Conservation (phyloP, 2,888 invertebrate genomes). For the Eledone cirrhosa region DNA sequence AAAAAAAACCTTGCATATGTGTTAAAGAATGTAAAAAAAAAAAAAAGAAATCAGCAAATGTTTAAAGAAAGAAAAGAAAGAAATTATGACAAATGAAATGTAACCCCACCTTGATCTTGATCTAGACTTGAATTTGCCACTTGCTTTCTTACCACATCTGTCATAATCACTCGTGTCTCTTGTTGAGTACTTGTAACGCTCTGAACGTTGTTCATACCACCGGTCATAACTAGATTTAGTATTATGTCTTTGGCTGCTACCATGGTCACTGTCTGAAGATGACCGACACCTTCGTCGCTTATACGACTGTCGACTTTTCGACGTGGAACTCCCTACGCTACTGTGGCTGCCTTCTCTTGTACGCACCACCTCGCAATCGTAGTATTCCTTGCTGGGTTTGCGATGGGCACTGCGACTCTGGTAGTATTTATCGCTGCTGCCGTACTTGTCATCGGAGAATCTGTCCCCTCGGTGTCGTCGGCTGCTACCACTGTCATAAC, state of each 20-base stretch:
- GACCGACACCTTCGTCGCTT: conserved; percentile 48
- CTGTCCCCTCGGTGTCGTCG: conserved; percentile 20
- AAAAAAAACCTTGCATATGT: too few relatives aligned
- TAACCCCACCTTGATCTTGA: conserved; percentile 60
- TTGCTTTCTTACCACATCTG: conserved; percentile 65
- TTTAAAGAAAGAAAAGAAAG: too few relatives aligned
- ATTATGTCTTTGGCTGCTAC: conserved; percentile 34
- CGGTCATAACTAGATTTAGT: conserved; percentile 12
- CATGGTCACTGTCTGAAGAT: conserved; percentile 49
- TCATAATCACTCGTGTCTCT: conserved; percentile 39
- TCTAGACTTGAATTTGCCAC: conserved; percentile 64
- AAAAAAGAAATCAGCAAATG: background rate
- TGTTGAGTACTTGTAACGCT: conserved; percentile 33
- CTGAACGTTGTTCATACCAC: conserved; percentile 32
- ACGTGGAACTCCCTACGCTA: conserved; percentile 20
- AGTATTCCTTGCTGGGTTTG: conserved; percentile 20
- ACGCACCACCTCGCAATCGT: background rate
- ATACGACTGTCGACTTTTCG: conserved; percentile 41
- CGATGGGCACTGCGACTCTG: conserved; percentile 30
- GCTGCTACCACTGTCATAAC: conserved; percentile 30
- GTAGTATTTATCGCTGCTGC: conserved; percentile 31
- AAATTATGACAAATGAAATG: conserved; percentile 19
- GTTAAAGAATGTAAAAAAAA: too few relatives aligned
- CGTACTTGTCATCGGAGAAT: conserved; percentile 31
- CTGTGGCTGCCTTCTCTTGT: conserved; percentile 31